These are phyloP conservation scores for Petrocephalus sullivani DNA, from an alignment of 2,797 vertebrate genomes.

Conservation along the genomic window DNA sequence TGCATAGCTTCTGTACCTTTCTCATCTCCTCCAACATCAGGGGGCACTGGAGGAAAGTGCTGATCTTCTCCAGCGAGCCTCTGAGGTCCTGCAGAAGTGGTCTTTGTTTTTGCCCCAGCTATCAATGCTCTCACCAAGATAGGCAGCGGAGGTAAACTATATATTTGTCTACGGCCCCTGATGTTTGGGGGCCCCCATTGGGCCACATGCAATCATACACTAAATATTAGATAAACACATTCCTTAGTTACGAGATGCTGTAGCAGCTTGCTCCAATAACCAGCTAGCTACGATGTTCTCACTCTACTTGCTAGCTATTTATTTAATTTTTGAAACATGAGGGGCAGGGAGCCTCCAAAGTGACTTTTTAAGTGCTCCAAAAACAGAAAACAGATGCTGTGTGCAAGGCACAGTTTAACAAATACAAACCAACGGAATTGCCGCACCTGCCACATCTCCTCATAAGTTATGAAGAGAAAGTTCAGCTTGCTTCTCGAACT, in stretches of 20 bases:
- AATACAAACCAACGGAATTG: not conserved
- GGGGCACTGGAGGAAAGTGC: slow-evolving; percentile 60
- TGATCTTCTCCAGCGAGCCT: slow-evolving; percentile 52
- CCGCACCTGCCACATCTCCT: slow-evolving; percentile 73
- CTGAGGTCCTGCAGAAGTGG: slow-evolving; percentile 58
- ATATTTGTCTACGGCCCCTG: not conserved
- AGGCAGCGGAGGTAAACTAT: not conserved
- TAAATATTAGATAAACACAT: not conserved
- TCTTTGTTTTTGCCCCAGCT: not conserved
- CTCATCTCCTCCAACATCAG: slow-evolving; percentile 54
- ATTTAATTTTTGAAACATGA: not conserved
- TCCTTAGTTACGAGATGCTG: not conserved
- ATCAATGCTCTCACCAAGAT: not conserved
- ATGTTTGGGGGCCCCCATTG: not conserved
- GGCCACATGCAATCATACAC: not conserved
- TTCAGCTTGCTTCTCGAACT: slow-evolving; percentile 49
- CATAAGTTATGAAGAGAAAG: slow-evolving; percentile 71
- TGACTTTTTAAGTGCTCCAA: not conserved
- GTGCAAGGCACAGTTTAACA: not conserved
- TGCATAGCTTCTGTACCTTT: slow-evolving; percentile 58
- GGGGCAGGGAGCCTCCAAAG: not conserved
- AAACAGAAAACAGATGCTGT: not conserved
- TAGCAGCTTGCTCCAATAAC: not conserved
- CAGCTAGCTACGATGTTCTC: not conserved
- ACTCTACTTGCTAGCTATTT: not conserved